A percentile compares a stretch with the other conserved stretches of the same genome.
Evolutionary conservation across 2,888 invertebrate genomes (phyloP).

Genomic region (Colletes collaris): DNA sequence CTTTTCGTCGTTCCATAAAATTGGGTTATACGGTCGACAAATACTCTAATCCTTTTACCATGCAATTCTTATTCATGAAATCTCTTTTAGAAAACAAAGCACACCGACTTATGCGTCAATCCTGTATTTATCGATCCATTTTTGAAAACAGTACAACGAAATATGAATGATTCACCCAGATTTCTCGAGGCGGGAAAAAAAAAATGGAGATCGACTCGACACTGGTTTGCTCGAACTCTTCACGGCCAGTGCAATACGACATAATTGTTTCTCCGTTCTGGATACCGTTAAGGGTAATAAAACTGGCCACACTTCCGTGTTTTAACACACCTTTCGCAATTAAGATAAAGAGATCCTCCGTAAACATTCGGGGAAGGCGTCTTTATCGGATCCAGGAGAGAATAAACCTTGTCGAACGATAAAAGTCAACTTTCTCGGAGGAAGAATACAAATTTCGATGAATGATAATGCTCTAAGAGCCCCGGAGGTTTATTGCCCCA

Average conservation of each 20-base stretch:
- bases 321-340: constrained; percentile 48
- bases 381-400: constrained; percentile 27
- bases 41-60: too few species aligned
- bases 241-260: constrained; percentile 29
- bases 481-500: too few species aligned
- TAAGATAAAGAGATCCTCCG: constrained; percentile 53
- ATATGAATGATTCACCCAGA: constrained; percentile 47
- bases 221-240: constrained; percentile 24
- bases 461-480: background rate
- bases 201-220: constrained; percentile 33
- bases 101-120: too few species aligned
- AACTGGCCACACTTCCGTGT: constrained; percentile 46
- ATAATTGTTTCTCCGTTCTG: constrained; percentile 41
- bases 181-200: constrained; percentile 37
- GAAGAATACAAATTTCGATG: background rate
- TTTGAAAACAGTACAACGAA: too few species aligned
- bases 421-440: background rate
- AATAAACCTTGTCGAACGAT: background rate
- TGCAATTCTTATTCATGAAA: too few species aligned
- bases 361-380: constrained; percentile 42
- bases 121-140: too few species aligned
- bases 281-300: constrained; percentile 35
- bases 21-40: too few species aligned
- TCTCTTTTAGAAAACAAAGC: too few species aligned
- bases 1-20: too few species aligned